phyloP scores from a whole-genome alignment of 2,113 vertebrate species.

The Hylia prasina region DNA sequence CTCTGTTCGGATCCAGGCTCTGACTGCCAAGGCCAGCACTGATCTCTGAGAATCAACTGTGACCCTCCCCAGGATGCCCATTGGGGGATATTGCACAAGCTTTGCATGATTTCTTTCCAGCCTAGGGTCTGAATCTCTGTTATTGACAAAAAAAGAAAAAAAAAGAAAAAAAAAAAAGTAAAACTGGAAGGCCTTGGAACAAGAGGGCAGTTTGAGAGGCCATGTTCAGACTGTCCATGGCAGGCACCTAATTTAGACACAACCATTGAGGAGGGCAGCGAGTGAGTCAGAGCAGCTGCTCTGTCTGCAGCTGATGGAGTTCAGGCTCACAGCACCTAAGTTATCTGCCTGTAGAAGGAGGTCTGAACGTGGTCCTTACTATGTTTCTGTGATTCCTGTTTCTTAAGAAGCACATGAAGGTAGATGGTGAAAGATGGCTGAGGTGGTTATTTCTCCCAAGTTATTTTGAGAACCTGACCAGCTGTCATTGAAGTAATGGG shows the following conservation, averaged over 20 bases:
- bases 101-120: slow-evolving; percentile 50
- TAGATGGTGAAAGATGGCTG: background rate
- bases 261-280: background rate
- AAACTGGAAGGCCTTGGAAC: slow-evolving; percentile 55
- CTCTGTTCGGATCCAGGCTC: slow-evolving; percentile 88
- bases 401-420: slow-evolving; percentile 22
- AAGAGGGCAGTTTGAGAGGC: background rate
- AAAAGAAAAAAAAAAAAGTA: background rate
- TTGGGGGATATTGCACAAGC: slow-evolving; percentile 9
- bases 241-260: background rate
- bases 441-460: background rate
- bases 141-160: background rate
- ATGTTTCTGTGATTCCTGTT: background rate
- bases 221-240: background rate
- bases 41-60: slow-evolving; percentile 84
- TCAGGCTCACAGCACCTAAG: background rate
- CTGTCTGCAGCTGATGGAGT: background rate
- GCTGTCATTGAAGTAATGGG: background rate
- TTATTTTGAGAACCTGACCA: background rate
- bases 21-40: slow-evolving; percentile 96
- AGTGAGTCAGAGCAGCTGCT: background rate
- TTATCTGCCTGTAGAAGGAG: background rate
- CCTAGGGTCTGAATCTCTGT: slow-evolving; percentile 18
- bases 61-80: background rate
- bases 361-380: background rate